Evolutionary conservation across 2,888 invertebrate species (phyloP).

Genomic region (Pharmacophagus antenor): DNA sequence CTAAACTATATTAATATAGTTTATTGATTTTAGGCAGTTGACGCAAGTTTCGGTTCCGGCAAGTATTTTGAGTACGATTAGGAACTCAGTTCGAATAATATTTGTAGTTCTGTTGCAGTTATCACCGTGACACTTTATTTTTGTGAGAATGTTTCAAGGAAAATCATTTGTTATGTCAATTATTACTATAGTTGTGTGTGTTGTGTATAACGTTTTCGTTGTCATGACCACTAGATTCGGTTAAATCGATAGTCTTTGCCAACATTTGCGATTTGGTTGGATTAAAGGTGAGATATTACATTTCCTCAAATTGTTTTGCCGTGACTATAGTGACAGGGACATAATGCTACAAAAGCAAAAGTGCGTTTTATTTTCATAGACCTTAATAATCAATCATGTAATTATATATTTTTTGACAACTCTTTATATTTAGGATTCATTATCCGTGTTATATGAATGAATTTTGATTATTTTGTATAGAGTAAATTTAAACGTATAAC

Average conservation of each 20-base stretch:
- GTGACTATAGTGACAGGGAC: conserved; percentile 13
- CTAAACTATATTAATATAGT: too few species aligned
- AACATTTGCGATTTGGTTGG: conserved; percentile 11
- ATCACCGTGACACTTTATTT: neutral
- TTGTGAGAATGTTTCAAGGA: neutral
- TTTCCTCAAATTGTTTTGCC: conserved; percentile 11
- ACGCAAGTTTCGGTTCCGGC: too few species aligned
- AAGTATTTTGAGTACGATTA: too few species aligned
- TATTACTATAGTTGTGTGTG: neutral
- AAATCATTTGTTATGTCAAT: neutral
- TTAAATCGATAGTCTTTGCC: conserved; percentile 21
- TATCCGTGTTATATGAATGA: neutral
- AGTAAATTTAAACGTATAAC: too few species aligned
- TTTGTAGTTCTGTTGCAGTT: neutral
- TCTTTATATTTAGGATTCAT: neutral
- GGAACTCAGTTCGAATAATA: too few species aligned
- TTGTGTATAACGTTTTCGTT: conserved; percentile 8
- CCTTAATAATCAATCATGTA: neutral
- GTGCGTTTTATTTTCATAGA: neutral
- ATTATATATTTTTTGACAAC: neutral
- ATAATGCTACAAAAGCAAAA: neutral
- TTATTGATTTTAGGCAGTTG: too few species aligned
- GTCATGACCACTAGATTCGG: conserved; percentile 14
- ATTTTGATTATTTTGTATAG: too few species aligned
- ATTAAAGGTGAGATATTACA: conserved; percentile 25